Evolutionary conservation across 2,113 vertebrate species (phyloP).

Genomic region (Heterochromis multidens): DNA sequence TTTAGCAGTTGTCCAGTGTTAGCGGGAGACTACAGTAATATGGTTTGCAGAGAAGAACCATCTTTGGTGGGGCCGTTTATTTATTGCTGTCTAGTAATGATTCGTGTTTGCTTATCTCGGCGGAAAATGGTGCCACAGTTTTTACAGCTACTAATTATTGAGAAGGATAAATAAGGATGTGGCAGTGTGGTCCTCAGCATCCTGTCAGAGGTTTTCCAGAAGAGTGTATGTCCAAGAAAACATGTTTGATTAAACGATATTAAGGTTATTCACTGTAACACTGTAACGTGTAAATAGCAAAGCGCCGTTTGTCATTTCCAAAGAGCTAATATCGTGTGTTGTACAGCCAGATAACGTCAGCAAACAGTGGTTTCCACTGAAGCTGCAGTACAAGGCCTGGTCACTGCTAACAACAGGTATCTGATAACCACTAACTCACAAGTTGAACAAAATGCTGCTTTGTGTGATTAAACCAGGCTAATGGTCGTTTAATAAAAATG

Average conservation of each 20-base stretch:
- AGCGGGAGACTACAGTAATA: constrained; percentile 18
- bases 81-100: background rate
- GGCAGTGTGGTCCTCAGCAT: background rate
- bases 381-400: constrained; percentile 29
- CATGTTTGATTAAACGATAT: background rate
- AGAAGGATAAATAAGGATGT: background rate
- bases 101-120: background rate
- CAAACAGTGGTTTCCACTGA: constrained; percentile 17
- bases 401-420: constrained; percentile 43
- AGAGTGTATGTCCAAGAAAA: background rate
- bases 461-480: background rate
- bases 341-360: constrained; percentile 33
- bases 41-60: constrained; percentile 35
- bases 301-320: background rate
- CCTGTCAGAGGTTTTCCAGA: background rate
- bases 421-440: background rate
- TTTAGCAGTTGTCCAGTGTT: constrained; percentile 29
- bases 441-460: background rate
- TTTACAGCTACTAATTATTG: background rate
- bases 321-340: background rate
- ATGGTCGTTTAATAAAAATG: background rate
- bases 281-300: background rate
- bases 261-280: background rate
- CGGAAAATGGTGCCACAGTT: background rate
- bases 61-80: constrained; percentile 38